Evolutionary conservation across 1,140 invertebrate genomes (phyloP).

Genomic region (Elymnias hypermnestra): DNA sequence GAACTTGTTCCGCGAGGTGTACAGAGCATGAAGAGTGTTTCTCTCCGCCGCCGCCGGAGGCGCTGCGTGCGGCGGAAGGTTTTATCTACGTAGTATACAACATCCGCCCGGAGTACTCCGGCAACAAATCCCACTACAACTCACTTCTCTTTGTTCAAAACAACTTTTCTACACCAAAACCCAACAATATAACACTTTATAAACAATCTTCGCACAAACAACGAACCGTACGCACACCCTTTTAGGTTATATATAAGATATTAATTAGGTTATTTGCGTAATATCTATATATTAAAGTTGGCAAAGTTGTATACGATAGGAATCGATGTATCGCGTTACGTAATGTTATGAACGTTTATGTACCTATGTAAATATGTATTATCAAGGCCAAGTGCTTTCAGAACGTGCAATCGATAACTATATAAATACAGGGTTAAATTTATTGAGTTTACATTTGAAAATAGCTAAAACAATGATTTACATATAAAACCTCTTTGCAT

Average conservation of each 20-base stretch:
- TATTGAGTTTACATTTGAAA: too few species aligned
- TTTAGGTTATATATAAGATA: slow-evolving; percentile 14
- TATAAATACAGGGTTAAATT: slow-evolving; percentile 24
- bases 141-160: slow-evolving; percentile 60
- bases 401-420: slow-evolving; percentile 30
- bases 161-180: slow-evolving; percentile 62
- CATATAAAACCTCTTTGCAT: too few species aligned
- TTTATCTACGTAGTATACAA: slow-evolving; percentile 74
- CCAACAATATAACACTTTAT: slow-evolving; percentile 38
- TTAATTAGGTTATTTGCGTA: slow-evolving; percentile 40
- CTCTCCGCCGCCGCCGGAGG: slow-evolving; percentile 50
- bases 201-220: too few species aligned
- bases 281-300: slow-evolving; percentile 45
- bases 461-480: too few species aligned
- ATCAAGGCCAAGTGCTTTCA: slow-evolving; percentile 69
- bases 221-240: too few species aligned
- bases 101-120: slow-evolving; percentile 63
- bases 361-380: slow-evolving; percentile 47
- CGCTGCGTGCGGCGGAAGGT: slow-evolving; percentile 69
- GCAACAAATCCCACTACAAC: too few species aligned
- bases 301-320: slow-evolving; percentile 35
- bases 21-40: slow-evolving; percentile 65
- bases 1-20: slow-evolving; percentile 45
- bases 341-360: slow-evolving; percentile 51
- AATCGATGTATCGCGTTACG: slow-evolving; percentile 44